These are phyloP conservation scores for Platysteira castanea DNA, from an alignment of 2,113 vertebrate genomes.

Conservation along the genomic window DNA sequence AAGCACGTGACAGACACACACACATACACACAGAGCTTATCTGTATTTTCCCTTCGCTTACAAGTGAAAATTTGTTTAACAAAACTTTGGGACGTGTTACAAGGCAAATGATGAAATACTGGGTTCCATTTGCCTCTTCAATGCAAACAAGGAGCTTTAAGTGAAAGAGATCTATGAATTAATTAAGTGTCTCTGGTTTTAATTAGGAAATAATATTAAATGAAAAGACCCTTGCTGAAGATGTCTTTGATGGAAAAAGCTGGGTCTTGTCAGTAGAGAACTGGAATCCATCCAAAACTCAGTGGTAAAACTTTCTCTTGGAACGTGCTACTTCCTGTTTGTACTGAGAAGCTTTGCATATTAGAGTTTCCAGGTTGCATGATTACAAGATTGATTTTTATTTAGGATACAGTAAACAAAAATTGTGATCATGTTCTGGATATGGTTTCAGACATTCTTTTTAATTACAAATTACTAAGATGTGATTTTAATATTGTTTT, in stretches of 20 bases:
- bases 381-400: not conserved
- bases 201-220: not conserved
- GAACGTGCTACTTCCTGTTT: not conserved
- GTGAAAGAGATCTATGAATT: not conserved
- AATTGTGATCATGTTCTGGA: not conserved
- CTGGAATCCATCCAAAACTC: not conserved
- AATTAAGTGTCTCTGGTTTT: not conserved
- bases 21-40: not conserved
- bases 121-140: not conserved
- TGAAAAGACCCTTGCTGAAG: not conserved
- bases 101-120: not conserved
- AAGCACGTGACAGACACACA: not conserved
- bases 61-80: not conserved
- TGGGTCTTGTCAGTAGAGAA: not conserved
- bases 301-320: not conserved
- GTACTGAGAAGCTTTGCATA: not conserved
- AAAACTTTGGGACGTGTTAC: not conserved
- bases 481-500: not conserved
- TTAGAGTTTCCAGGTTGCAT: not conserved
- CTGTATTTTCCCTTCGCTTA: not conserved
- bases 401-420: not conserved
- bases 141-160: not conserved
- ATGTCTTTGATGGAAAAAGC: not conserved
- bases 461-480: not conserved
- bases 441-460: not conserved